Evolutionary conservation across 2,888 invertebrate genomes (phyloP), one percentile per base, ranked within the genome.

Genomic region (Drymonia ruficornis): DNA sequence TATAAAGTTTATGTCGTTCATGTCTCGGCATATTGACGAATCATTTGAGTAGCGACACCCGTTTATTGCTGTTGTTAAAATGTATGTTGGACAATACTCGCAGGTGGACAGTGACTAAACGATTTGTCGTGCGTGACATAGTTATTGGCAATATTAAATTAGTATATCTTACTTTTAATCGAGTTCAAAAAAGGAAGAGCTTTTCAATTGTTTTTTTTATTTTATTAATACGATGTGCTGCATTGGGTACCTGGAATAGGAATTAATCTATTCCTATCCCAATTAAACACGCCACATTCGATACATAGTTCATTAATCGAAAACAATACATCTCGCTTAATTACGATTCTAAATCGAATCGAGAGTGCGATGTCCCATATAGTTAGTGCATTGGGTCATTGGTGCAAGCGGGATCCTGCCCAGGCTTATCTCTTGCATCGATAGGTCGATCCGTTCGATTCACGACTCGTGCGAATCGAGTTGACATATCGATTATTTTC

Each of bases 311-410:
- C 72, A 72, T 71, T 70, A 73, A 69, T 72, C 70, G 66, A 58
- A 78, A 76, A 76, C 80, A 81, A 81, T 79, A 76, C 77, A 76
- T 76, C 70, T 74, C 67, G 74, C 75, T 87, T 90, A 90, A 90
- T 90, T 89, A 82, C 83, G 77, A 80, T 82, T 83, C 78, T 75
- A 78, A 81, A 81, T 78, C 72, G 76, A 73, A 74, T 74, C 74
- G 75, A 74, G 77, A 65, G 68, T 75, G 70, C 74, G 90, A 91
- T 89, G 89, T 80, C 81, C 91, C 70, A 90, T 83, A 81, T 82
- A 89, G 89, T 89, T 90, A 87, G 82, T 78, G 78, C 76, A 85
- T 79, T 90, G 80, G 87, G 87, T 85, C 87, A 89, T 81, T 83
- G 71, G 81, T 70, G 77, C 81, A 75, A 62, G 75, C 76, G 65